phyloP scores from a whole-genome alignment of 2,113 vertebrate species.

The Percopsis transmontana region DNA sequence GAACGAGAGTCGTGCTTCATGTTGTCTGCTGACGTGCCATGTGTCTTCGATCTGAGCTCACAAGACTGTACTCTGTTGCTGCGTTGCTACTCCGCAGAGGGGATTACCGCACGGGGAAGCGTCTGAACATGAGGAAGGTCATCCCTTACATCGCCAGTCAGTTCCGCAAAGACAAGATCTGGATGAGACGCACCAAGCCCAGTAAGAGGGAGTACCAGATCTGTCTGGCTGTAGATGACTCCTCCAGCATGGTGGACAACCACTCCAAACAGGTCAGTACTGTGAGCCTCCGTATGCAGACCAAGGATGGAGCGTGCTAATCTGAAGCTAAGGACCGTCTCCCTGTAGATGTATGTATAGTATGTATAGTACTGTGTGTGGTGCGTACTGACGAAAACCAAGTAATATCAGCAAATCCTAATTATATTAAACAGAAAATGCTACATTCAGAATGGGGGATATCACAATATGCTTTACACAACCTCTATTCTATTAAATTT shows the following conservation, averaged over 20 bases:
- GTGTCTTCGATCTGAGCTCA: too few species aligned
- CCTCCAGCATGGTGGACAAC: constrained; percentile 97
- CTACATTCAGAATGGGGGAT: too few species aligned
- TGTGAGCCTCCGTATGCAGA: background rate
- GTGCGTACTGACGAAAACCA: too few species aligned
- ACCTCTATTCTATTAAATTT: too few species aligned
- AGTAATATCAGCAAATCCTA: too few species aligned
- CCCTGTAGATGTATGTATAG: too few species aligned
- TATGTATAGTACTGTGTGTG: too few species aligned
- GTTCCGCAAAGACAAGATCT: constrained; percentile 98
- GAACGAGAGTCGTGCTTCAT: background rate
- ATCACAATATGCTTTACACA: too few species aligned
- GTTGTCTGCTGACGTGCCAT: background rate
- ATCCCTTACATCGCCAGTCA: constrained; percentile 98
- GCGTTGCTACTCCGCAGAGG: constrained; percentile 77
- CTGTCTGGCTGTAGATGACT: constrained; percentile 95
- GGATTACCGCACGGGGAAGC: constrained; percentile 95
- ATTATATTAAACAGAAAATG: too few species aligned
- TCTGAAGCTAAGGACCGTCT: too few species aligned
- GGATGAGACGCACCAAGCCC: constrained; percentile 95
- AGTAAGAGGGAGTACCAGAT: constrained; percentile 98
- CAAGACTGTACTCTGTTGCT: background rate
- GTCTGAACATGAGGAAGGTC: constrained; percentile 97
- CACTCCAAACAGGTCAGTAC: constrained; percentile 94
- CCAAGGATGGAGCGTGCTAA: too few species aligned